Conservation (phyloP, 2,888 invertebrate genomes). For the Argyresthia goedartella region DNA sequence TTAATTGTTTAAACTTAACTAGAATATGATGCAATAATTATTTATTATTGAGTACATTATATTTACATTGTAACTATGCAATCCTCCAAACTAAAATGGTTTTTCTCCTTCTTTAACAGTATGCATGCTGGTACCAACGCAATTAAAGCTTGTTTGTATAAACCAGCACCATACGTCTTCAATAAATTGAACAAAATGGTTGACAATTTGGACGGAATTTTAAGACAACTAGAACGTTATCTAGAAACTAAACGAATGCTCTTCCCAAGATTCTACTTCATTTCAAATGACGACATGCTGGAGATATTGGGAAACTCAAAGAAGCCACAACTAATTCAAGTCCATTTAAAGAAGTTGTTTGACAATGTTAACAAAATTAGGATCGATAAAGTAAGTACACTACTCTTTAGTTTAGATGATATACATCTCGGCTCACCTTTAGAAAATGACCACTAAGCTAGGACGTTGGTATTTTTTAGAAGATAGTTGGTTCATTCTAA, state of each 20-base stretch:
- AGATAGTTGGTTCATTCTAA: no score
- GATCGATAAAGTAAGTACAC: conserved; percentile 73
- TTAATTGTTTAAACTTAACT: background rate
- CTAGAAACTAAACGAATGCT: conserved; percentile 89
- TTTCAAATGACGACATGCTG: conserved; percentile 76
- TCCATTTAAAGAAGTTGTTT: conserved; percentile 90
- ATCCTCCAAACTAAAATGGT: no score
- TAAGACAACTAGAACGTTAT: conserved; percentile 87
- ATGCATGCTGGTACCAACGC: conserved; percentile 70
- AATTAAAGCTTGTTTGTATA: conserved; percentile 73
- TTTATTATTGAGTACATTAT: conserved; percentile 5
- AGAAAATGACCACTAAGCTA: no score
- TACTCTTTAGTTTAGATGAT: no score
- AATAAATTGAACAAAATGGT: conserved; percentile 80
- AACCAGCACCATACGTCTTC: conserved; percentile 72
- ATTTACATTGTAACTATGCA: background rate
- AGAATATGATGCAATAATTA: background rate
- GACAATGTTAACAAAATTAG: conserved; percentile 85
- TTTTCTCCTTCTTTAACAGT: conserved; percentile 19
- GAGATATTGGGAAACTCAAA: conserved; percentile 91
- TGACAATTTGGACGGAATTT: conserved; percentile 82
- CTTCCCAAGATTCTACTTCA: conserved; percentile 83
- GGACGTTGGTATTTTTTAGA: no score
- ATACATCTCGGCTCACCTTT: no score
- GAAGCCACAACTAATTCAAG: conserved; percentile 85